A percentile compares a stretch with the other conserved stretches of the same genome.
Evolutionary conservation across 1,140 invertebrate genomes (phyloP).

Genomic region (Rhopalosiphum maidis): DNA sequence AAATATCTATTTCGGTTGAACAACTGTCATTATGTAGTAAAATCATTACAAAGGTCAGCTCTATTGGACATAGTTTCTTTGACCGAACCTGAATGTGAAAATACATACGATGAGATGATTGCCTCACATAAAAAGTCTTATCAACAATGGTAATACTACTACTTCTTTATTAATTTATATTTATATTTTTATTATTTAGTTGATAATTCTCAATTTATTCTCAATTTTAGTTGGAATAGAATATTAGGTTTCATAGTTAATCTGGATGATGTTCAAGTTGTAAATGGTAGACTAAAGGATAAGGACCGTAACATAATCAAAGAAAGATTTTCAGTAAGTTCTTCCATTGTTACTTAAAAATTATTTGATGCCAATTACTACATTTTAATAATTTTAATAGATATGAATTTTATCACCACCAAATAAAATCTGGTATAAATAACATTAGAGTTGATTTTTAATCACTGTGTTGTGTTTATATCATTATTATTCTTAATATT

Average conservation of each 20-base stretch:
- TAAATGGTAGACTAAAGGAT: conserved; percentile 79
- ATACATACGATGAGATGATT: conserved; percentile 83
- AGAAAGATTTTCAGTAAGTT: conserved; percentile 86
- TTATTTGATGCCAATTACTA: not conserved
- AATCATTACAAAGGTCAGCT: conserved; percentile 82
- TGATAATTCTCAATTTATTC: conserved; percentile 51
- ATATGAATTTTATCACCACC: not conserved
- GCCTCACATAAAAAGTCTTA: conserved; percentile 79
- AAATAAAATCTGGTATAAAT: not conserved
- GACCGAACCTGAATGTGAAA: conserved; percentile 83
- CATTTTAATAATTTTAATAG: not conserved
- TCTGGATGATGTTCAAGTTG: conserved; percentile 71
- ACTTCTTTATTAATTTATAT: not conserved
- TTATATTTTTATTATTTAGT: conserved; percentile 31
- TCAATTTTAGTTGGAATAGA: conserved; percentile 78
- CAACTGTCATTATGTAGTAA: conserved; percentile 92
- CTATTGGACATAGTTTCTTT: conserved; percentile 80
- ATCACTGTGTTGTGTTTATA: not conserved
- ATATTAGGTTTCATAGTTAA: conserved; percentile 75
- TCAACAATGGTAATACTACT: conserved; percentile 71
- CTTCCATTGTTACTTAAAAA: not conserved
- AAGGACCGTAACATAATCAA: conserved; percentile 91
- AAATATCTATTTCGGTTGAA: conserved; percentile 88
- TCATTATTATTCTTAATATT: not conserved
- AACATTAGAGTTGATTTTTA: not conserved